Conservation (phyloP, 2,888 invertebrate genomes). For the Folsomia manolachei region DNA sequence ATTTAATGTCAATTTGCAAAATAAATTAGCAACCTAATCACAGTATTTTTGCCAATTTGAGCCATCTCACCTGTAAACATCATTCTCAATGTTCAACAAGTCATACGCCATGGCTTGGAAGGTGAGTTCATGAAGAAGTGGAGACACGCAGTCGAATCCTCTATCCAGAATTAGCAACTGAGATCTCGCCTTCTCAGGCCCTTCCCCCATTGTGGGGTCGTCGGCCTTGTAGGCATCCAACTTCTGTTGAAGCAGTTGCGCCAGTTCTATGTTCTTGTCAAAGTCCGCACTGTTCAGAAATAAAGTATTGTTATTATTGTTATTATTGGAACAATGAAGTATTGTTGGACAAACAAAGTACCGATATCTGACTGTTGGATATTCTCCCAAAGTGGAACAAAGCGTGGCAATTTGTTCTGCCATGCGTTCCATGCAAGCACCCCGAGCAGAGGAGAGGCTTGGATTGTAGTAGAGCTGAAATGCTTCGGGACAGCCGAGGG, state of each 20-base stretch:
- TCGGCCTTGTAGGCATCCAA: conserved; percentile 99
- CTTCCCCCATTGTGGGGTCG: conserved; percentile 99
- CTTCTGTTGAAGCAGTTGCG: conserved; percentile 97
- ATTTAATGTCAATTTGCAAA: too few species aligned
- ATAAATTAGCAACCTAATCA: not conserved
- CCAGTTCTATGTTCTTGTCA: conserved; percentile 94
- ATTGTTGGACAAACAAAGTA: conserved; percentile 10
- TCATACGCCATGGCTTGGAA: conserved; percentile 99
- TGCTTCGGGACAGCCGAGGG: conserved; percentile 85
- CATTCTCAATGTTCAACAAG: conserved; percentile 94
- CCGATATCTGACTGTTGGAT: conserved; percentile 89
- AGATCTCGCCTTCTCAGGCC: conserved; percentile 92
- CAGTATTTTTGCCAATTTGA: too few species aligned
- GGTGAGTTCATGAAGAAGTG: conserved; percentile 94
- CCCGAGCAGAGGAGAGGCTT: conserved; percentile 69
- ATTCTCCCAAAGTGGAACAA: conserved; percentile 97
- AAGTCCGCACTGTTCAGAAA: conserved; percentile 70
- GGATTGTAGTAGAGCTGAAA: conserved; percentile 52
- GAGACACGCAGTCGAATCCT: conserved; percentile 97
- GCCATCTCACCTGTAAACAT: conserved; percentile 84
- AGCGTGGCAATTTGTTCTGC: conserved; percentile 99
- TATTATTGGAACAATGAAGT: too few species aligned
- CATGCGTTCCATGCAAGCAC: conserved; percentile 45
- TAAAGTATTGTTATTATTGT: conserved; percentile 33
- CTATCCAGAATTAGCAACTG: conserved; percentile 93